These are phyloP conservation scores for Elymnias hypermnestra DNA, from an alignment of 1,140 invertebrate species.

Conservation along the genomic window DNA sequence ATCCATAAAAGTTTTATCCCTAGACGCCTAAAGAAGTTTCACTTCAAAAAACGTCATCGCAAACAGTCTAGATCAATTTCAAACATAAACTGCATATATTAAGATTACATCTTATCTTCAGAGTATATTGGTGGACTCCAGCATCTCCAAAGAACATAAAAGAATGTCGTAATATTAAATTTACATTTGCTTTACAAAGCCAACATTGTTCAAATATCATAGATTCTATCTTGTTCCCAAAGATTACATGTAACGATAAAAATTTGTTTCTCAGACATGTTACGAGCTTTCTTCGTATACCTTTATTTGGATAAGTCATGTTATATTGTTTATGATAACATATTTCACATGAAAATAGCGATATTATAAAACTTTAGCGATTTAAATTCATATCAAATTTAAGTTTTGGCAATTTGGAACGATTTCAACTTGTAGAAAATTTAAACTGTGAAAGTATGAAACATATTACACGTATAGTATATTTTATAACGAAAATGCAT, in stretches of 20 bases:
- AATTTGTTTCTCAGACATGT: neutral
- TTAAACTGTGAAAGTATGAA: too few relatives aligned
- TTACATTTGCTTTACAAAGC: neutral
- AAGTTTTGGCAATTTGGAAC: neutral
- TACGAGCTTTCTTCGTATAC: neutral
- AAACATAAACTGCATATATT: too few relatives aligned
- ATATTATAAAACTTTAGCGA: constrained; percentile 1
- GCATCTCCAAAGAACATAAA: neutral
- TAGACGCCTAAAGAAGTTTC: too few relatives aligned
- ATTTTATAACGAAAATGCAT: too few relatives aligned
- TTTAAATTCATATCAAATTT: constrained; percentile 5
- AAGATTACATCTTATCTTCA: too few relatives aligned
- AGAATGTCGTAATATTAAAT: neutral
- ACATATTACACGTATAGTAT: neutral
- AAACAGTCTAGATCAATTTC: too few relatives aligned
- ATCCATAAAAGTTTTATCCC: too few relatives aligned
- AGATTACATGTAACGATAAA: neutral
- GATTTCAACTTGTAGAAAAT: neutral
- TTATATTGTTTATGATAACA: neutral
- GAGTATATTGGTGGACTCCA: too few relatives aligned
- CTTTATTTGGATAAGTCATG: neutral
- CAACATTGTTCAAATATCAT: neutral
- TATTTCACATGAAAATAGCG: too few relatives aligned
- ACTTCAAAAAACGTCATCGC: too few relatives aligned
- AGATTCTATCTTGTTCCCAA: neutral